Evolutionary conservation across 2,797 vertebrate species (phyloP).

Genomic region (Delichon dasypus): DNA sequence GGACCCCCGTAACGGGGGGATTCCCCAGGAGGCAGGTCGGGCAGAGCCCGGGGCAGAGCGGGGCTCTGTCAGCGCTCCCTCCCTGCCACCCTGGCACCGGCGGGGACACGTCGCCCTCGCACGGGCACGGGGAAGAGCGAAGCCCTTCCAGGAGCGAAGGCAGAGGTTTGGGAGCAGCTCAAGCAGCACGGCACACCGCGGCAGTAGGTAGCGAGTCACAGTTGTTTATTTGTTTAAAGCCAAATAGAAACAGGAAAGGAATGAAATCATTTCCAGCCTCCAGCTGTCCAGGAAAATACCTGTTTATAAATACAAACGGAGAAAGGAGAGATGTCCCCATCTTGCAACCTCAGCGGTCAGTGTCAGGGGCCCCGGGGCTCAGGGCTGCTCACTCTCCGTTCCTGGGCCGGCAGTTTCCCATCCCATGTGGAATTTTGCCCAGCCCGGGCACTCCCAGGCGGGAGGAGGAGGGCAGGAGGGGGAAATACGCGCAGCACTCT

Average conservation of each 20-base stretch:
- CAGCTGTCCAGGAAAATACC: not conserved
- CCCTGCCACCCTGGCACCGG: accelerated
- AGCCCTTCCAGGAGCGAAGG: accelerated
- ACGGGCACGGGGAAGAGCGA: not conserved
- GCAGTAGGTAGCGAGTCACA: not conserved
- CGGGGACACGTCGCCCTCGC: not conserved
- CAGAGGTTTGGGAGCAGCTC: not conserved
- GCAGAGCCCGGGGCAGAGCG: not conserved
- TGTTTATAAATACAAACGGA: not conserved
- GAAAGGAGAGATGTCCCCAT: not conserved
- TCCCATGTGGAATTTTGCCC: accelerated
- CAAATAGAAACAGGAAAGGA: not conserved
- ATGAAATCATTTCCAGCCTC: not conserved
- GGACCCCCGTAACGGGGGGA: accelerated
- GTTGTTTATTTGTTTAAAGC: not conserved
- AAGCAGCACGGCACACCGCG: not conserved
- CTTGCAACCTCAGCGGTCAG: not conserved
- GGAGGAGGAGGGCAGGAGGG: not conserved
- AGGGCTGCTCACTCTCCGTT: not conserved
- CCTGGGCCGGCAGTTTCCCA: not conserved
- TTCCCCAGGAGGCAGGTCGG: too few species aligned
- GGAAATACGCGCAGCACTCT: accelerated
- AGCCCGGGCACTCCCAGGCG: accelerated
- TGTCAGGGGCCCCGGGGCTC: constrained; percentile 29
- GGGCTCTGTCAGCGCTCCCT: not conserved